Conservation (phyloP, 2,113 vertebrate species). For the Salvelinus fontinalis region DNA sequence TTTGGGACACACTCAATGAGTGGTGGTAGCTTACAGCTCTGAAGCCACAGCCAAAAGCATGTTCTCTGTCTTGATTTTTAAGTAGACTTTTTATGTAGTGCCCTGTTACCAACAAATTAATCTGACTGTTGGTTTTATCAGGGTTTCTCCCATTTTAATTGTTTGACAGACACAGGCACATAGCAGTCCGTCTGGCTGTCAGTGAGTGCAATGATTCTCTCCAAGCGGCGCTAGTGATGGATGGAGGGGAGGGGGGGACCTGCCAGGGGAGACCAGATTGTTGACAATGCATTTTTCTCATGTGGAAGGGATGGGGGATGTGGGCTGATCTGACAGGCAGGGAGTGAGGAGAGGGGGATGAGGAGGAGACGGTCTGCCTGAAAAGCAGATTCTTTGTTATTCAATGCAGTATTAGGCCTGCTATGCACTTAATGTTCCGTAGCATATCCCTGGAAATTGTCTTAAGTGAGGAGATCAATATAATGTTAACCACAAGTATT, state of each 20-base stretch:
- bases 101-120: background rate
- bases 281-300: conserved; percentile 27
- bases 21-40: background rate
- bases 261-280: conserved; percentile 22
- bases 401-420: too few relatives aligned
- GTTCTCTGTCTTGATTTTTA: background rate
- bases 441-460: background rate
- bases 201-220: conserved; percentile 4
- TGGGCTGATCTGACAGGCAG: conserved; percentile 1
- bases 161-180: background rate
- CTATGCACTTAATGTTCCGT: too few relatives aligned
- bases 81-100: background rate
- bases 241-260: conserved; percentile 2
- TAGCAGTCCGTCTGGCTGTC: conserved; percentile 26
- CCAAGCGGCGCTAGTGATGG: conserved; percentile 1
- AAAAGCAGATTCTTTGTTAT: background rate
- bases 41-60: background rate
- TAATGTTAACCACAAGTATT: background rate
- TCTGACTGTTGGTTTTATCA: background rate
- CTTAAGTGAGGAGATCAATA: background rate
- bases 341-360: background rate
- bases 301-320: conserved; percentile 6
- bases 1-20: background rate
- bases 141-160: background rate
- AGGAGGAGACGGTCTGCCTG: conserved; percentile 1